Base-by-base conservation (phyloP, 2,797 vertebrate genomes). In the Pipistrellus pygmaeus region DNA sequence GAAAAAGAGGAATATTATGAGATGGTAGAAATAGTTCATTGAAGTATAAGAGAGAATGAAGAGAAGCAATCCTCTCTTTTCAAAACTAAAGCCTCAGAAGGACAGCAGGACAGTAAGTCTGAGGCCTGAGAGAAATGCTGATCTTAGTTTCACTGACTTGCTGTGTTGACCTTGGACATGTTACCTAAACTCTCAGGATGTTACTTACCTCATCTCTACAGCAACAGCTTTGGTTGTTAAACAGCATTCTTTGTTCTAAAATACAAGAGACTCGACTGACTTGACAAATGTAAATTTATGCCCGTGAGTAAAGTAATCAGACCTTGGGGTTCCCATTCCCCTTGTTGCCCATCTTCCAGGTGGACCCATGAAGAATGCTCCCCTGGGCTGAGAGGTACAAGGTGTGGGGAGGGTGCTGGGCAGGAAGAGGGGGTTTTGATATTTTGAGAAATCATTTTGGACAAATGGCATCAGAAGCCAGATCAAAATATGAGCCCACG, bases 281-380 rank as follows among this genome's bases (percentile, higher is more conserved):
- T 32, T 82, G 64, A 88, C 69, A n/a, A 62, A 23, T 32, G 7
- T 66, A 68, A 78, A 86, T 20, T 13, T 71, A 38, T 82, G 20
- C 57, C 73, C 69, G 5, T 0, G 0, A 93, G 27, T 48, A 25
- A 41, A 85, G 12, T 23, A 35, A 3, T 20, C n/a, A 21, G 60
- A 11, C 13, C 3, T 13, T 51, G 20, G 32, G 27, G 30, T 12
- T 51, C 35, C 44, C n/a, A 3, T 57, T 64, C 25, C 32, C n/a
- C 6, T 30, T 0, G 2, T 15, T 8, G 32, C 44, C 27, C 62
- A 13, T 27, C 25, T 71, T 9, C 14, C 13, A 21, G 57, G 41
- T 8, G 14, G 78, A 27, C 25, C 2, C 21, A 0, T 0, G 25
- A 0, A 20, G 8, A 76, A 38, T 0, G 1, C 10, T 71, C 57